Evolutionary conservation across 2,888 invertebrate genomes (phyloP).

Genomic region (Pandemis cinnamomeana): DNA sequence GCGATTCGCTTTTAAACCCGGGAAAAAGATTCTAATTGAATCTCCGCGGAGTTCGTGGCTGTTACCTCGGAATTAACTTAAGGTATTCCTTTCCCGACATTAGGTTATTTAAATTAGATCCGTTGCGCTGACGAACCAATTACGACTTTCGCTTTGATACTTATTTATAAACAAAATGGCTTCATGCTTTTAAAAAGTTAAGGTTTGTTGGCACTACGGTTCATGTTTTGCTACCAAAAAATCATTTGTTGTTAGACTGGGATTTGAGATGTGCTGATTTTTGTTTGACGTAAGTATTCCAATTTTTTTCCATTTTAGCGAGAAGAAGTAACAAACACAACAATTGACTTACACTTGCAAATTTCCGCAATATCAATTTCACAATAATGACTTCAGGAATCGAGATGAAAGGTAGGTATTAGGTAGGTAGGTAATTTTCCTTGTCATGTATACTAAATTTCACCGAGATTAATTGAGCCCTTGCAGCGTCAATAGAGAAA

Average conservation of each 20-base stretch:
- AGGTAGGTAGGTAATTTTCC: no score
- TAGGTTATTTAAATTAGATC: slow-evolving; percentile 10
- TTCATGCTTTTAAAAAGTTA: neutral
- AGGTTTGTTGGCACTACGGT: neutral
- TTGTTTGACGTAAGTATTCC: no score
- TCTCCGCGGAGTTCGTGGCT: neutral
- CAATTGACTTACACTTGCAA: no score
- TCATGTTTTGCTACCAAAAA: neutral
- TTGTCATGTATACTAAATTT: no score
- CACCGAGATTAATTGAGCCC: no score
- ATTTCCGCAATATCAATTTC: no score
- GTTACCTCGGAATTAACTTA: neutral
- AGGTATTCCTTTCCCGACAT: slow-evolving; percentile 4
- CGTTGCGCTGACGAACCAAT: neutral
- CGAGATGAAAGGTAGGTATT: no score
- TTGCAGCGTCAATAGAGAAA: no score
- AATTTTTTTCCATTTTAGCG: no score
- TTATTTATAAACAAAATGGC: neutral
- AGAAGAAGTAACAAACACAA: no score
- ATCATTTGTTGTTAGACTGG: neutral
- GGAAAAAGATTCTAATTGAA: neutral
- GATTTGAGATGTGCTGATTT: no score
- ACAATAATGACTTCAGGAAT: no score
- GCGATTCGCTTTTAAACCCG: neutral
- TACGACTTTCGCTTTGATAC: neutral